Evolutionary conservation across 2,888 invertebrate genomes (phyloP), one percentile per base, ranked within the genome.

Genomic region (Argyresthia goedartella): DNA sequence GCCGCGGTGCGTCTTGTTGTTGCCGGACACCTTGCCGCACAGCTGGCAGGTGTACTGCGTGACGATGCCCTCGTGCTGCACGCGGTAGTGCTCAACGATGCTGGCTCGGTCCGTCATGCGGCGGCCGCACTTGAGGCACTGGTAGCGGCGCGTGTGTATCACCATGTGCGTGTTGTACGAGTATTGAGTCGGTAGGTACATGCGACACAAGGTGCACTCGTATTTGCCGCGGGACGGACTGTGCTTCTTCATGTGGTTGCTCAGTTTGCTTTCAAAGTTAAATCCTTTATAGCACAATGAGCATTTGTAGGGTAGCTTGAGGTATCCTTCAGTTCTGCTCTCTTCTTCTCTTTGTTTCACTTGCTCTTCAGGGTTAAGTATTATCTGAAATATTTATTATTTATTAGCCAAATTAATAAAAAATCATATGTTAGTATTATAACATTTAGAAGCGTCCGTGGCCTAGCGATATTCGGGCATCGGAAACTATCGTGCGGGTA

Each of bases 161-260:
- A 73, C 55, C 0, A 68, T 60, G 62, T 85, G 85, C 1, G 82
- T 81, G 42, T 66, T 69, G 51, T 57, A 65, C n/a, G 80, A 79
- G 62, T 82, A 79, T 34, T 70, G 53, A 0, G 73, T 79, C 0
- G 85, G 85, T 9, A 86, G 65, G 55, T 65, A 66, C 79, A 82
- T 81, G 0, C 55, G 57, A 49, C 85, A 86, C 0, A 79, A 58
- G 15, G 63, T 64, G 53, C 85, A 86, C 36, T 73, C 69, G 63
- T 69, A 81, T 0, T 65, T 55, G 0, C 85, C 85, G 0, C 85
- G 79, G 0, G 73, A 67, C 85, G 82, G 84, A 36, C 76, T 82
- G 36, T 86, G 85, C 54, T 85, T 85, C 35, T 58, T 56, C 84
- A 86, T 81, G 53, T 86, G 85, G 50, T 85, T 85, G n/a, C 76